Evolutionary conservation across 2,113 vertebrate genomes (phyloP).

Genomic region (Anthoscopus minutus): DNA sequence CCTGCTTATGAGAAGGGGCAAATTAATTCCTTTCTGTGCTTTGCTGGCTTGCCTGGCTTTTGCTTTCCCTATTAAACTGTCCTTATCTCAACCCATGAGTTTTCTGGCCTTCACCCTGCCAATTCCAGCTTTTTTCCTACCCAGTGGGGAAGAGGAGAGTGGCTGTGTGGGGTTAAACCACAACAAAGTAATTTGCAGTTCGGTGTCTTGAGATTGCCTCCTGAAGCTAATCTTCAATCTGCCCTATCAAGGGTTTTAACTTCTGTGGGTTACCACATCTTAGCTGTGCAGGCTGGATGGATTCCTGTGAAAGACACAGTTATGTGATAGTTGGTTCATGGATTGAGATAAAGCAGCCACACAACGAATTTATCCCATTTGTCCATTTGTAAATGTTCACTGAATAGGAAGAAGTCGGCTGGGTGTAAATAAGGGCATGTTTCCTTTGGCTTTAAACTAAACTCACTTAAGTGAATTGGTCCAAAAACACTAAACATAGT

Average conservation of each 20-base stretch:
- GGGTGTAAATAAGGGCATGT: neutral
- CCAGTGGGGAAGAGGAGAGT: neutral
- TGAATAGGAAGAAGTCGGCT: neutral
- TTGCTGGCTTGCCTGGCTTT: neutral
- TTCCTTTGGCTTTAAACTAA: neutral
- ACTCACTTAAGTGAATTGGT: neutral
- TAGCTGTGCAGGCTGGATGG: neutral
- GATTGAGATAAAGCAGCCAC: neutral
- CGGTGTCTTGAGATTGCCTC: neutral
- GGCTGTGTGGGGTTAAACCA: neutral
- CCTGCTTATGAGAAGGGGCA: neutral
- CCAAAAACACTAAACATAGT: neutral
- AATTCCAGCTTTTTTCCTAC: neutral
- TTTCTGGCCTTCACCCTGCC: neutral
- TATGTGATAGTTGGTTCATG: neutral
- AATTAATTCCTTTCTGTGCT: neutral
- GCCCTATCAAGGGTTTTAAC: neutral
- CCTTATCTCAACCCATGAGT: neutral
- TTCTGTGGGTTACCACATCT: neutral
- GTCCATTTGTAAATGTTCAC: neutral
- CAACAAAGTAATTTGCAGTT: neutral
- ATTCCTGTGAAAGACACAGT: neutral
- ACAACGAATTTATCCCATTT: neutral
- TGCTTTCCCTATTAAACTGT: neutral
- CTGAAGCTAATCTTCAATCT: neutral